Evolutionary conservation across 2,113 vertebrate species (phyloP).

Genomic region (Myodes glareolus): DNA sequence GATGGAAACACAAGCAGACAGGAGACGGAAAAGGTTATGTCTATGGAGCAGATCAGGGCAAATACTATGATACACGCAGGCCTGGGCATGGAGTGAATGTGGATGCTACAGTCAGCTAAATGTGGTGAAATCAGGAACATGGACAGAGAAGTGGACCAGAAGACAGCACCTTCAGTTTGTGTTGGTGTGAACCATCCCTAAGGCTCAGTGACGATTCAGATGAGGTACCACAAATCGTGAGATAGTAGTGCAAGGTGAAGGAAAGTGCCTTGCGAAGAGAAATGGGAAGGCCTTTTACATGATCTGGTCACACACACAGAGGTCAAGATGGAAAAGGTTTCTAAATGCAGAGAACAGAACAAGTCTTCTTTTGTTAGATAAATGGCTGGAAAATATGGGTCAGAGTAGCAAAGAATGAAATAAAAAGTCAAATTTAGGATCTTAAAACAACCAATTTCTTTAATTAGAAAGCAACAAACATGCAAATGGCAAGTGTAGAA

Average conservation of each 20-base stretch:
- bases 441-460: constrained; percentile 90
- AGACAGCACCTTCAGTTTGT: not conserved
- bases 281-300: not conserved
- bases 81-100: not conserved
- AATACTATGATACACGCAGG: not conserved
- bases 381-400: not conserved
- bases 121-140: not conserved
- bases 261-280: not conserved
- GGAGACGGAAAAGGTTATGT: not conserved
- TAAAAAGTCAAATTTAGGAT: constrained; percentile 69
- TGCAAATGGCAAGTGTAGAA: constrained; percentile 94
- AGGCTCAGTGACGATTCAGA: not conserved
- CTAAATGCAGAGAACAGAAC: not conserved
- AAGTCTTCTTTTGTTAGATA: not conserved
- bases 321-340: not conserved
- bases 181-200: too few relatives aligned
- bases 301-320: not conserved
- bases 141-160: not conserved
- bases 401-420: constrained; percentile 19
- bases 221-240: not conserved
- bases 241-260: fast-evolving
- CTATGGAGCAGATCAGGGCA: not conserved
- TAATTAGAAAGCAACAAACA: constrained; percentile 92
- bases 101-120: not conserved
- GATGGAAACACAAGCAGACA: not conserved